A percentile compares a stretch with the other conserved stretches of the same genome.
Conservation (phyloP, 2,888 invertebrate species). For the Meiosimyza platycephala region DNA sequence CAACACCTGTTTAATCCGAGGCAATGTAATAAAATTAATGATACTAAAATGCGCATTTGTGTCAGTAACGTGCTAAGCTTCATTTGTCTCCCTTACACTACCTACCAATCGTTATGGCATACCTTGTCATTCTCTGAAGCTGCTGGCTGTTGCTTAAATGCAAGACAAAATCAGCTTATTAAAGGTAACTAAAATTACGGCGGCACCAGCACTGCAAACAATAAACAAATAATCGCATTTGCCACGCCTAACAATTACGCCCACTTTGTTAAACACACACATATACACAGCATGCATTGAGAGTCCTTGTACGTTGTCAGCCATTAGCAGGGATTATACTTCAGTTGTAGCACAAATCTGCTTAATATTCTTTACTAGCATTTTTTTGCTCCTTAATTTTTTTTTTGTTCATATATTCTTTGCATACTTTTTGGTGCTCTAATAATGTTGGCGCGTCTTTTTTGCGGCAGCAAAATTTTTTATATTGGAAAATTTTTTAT, state of each 20-base stretch:
- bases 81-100: no score
- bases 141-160: neutral
- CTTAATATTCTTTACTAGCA: slow-evolving; percentile 13
- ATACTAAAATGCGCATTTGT: slow-evolving; percentile 18
- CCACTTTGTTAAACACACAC: neutral
- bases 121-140: neutral
- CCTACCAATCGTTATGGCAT: no score
- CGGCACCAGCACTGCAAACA: slow-evolving; percentile 23
- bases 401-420: neutral
- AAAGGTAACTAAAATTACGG: neutral
- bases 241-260: slow-evolving; percentile 14
- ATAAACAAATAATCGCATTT: slow-evolving; percentile 33
- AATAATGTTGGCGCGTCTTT: no score
- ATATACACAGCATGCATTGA: no score
- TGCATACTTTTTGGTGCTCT: no score
- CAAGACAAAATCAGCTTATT: slow-evolving; percentile 16
- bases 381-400: neutral
- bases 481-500: no score
- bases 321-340: slow-evolving; percentile 30
- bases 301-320: slow-evolving; percentile 15
- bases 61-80: neutral
- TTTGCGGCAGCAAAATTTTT: no score
- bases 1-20: slow-evolving; percentile 23
- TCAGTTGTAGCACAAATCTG: neutral
- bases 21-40: slow-evolving; percentile 34